A percentile compares a stretch with the other conserved stretches of the same genome.
Evolutionary conservation across 2,888 invertebrate species (phyloP).

Genomic region (Cremastinae sp.): DNA sequence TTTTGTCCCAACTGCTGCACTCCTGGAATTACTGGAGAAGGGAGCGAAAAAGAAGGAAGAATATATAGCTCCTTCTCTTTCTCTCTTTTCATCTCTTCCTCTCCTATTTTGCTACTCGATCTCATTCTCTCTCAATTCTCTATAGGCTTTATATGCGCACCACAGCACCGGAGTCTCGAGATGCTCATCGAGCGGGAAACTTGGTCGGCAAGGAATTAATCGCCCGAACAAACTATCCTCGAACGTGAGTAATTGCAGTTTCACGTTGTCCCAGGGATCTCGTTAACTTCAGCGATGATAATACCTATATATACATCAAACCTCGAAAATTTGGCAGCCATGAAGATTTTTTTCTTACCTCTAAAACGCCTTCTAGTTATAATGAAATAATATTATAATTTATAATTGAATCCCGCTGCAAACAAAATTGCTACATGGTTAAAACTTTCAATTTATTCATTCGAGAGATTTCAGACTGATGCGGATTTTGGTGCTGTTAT

Average conservation of each 20-base stretch:
- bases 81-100: neutral
- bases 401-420: too few relatives aligned
- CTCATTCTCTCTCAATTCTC: conserved; percentile 10
- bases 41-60: neutral
- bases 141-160: neutral
- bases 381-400: too few relatives aligned
- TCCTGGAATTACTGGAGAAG: conserved; percentile 20
- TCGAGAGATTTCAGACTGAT: too few relatives aligned
- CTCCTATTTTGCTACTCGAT: neutral
- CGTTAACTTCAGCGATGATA: conserved; percentile 28
- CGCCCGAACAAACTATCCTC: conserved; percentile 42
- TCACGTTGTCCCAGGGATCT: conserved; percentile 20
- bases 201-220: conserved; percentile 48
- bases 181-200: conserved; percentile 49
- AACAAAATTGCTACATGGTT: too few relatives aligned
- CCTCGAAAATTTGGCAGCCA: neutral
- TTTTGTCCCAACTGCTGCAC: too few relatives aligned
- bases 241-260: conserved; percentile 52
- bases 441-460: too few relatives aligned
- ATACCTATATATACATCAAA: neutral
- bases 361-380: too few relatives aligned
- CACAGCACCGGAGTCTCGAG: conserved; percentile 19
- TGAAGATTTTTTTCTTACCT: too few relatives aligned
- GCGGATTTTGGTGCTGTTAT: too few relatives aligned
- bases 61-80: neutral